Evolutionary conservation across 2,113 vertebrate genomes (phyloP).

Genomic region (Syngnathus floridae): DNA sequence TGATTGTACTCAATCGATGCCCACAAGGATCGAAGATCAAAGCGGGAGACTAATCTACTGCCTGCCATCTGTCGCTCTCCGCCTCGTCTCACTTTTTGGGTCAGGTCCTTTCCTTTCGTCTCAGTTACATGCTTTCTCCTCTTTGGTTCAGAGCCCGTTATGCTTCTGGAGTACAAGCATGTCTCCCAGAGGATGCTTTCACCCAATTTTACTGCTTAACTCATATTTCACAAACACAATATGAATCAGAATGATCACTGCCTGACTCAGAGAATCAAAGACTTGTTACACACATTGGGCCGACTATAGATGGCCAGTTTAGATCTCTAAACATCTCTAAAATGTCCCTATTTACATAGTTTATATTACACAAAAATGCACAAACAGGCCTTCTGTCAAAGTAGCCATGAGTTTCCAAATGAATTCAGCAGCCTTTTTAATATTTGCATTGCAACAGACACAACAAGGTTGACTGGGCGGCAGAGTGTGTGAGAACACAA

Average conservation of each 20-base stretch:
- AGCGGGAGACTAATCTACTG: slow-evolving; percentile 31
- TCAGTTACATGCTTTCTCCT: slow-evolving; percentile 1
- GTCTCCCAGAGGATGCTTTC: neutral
- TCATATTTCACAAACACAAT: neutral
- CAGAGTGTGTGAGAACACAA: neutral
- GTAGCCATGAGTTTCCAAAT: slow-evolving; percentile 17
- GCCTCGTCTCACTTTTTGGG: neutral
- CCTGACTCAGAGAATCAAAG: too few relatives aligned
- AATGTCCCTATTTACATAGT: neutral
- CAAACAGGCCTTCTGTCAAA: slow-evolving; percentile 2
- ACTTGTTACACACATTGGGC: too few relatives aligned
- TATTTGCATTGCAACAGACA: slow-evolving; percentile 14
- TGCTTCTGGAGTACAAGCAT: neutral
- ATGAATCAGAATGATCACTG: too few relatives aligned
- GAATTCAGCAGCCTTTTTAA: slow-evolving; percentile 5
- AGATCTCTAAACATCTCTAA: slow-evolving; percentile 2
- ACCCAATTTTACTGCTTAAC: neutral
- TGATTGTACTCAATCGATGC: neutral
- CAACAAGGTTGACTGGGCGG: neutral
- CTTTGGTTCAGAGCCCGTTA: neutral
- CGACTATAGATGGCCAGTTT: too few relatives aligned
- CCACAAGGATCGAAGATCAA: slow-evolving; percentile 25
- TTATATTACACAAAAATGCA: neutral
- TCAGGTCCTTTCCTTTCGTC: neutral
- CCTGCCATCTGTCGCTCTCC: slow-evolving; percentile 46